These are phyloP conservation scores for Ectemnius lituratus DNA, from an alignment of 2,888 invertebrate species.

Conservation along the genomic window DNA sequence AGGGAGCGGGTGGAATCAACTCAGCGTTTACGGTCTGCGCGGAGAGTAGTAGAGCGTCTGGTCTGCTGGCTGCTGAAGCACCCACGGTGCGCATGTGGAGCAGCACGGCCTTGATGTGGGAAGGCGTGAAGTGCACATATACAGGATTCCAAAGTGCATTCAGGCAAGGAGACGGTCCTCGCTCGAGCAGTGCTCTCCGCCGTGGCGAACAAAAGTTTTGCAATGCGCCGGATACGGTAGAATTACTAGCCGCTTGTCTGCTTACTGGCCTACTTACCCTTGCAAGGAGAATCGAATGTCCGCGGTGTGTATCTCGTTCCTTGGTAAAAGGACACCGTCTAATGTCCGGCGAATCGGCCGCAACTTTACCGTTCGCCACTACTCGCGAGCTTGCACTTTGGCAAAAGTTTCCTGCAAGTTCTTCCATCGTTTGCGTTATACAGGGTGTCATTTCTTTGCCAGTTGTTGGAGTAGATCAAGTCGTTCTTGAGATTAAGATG, in stretches of 20 bases:
- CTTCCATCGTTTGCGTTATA: no score
- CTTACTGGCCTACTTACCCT: constrained; percentile 65
- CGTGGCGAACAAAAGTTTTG: constrained; percentile 35
- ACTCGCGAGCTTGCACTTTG: no score
- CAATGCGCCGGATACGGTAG: constrained; percentile 60
- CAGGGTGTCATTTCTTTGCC: no score
- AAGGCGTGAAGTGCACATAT: constrained; percentile 19
- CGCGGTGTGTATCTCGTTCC: constrained; percentile 62
- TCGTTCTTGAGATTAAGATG: no score
- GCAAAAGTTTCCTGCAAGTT: no score
- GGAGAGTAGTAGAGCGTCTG: no score
- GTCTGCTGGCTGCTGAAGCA: no score
- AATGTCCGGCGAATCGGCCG: constrained; percentile 34
- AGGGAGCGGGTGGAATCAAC: no score
- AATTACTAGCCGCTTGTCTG: constrained; percentile 60
- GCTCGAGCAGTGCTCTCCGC: constrained; percentile 26
- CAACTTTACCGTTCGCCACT: constrained; percentile 18
- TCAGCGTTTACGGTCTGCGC: no score
- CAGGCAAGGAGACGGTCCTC: constrained; percentile 11
- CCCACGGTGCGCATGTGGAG: not conserved
- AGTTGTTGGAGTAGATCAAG: no score
- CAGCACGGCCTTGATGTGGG: constrained; percentile 6
- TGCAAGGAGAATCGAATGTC: constrained; percentile 65
- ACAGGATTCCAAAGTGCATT: constrained; percentile 23
- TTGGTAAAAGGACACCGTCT: constrained; percentile 55